These are phyloP conservation scores for Mallotus villosus DNA, from an alignment of 2,797 vertebrate species.

Conservation along the genomic window DNA sequence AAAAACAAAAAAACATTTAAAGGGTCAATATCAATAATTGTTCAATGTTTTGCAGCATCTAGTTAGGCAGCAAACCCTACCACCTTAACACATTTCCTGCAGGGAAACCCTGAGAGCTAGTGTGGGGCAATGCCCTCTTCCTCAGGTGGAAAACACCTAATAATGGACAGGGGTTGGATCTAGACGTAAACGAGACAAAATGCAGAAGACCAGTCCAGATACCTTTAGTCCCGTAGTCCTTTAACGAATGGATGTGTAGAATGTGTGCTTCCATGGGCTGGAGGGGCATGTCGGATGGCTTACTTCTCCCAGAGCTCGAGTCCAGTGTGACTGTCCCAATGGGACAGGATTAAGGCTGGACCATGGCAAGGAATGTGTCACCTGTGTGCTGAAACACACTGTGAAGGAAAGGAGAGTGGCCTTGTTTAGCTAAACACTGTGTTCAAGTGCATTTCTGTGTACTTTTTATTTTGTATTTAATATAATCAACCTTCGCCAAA, in stretches of 20 bases:
- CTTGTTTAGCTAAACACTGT: neutral
- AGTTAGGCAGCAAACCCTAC: too few relatives aligned
- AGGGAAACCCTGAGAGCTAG: too few relatives aligned
- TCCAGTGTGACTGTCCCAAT: conserved; percentile 5
- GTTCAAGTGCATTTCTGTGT: too few relatives aligned
- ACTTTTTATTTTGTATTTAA: too few relatives aligned
- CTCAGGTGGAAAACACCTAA: too few relatives aligned
- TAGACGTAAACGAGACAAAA: neutral
- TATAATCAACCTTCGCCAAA: too few relatives aligned
- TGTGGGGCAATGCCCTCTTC: too few relatives aligned
- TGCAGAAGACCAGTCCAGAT: neutral
- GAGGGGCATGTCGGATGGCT: conserved; percentile 26
- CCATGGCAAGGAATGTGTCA: conserved; percentile 28
- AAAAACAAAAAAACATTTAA: too few relatives aligned
- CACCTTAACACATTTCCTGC: too few relatives aligned
- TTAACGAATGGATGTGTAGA: conserved; percentile 17
- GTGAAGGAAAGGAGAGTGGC: neutral
- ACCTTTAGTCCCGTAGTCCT: conserved; percentile 20
- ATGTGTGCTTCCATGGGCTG: conserved; percentile 11
- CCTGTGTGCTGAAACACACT: conserved; percentile 16
- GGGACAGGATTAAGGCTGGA: conserved; percentile 6
- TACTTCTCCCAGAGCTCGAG: neutral
- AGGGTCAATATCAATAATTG: too few relatives aligned
- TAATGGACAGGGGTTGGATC: neutral
- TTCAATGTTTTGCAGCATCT: too few relatives aligned